A percentile compares a stretch with the other conserved stretches of the same genome.
These are phyloP conservation scores for Leptobrachium leishanense DNA, from an alignment of 2,113 vertebrate genomes.

Conservation along the genomic window DNA sequence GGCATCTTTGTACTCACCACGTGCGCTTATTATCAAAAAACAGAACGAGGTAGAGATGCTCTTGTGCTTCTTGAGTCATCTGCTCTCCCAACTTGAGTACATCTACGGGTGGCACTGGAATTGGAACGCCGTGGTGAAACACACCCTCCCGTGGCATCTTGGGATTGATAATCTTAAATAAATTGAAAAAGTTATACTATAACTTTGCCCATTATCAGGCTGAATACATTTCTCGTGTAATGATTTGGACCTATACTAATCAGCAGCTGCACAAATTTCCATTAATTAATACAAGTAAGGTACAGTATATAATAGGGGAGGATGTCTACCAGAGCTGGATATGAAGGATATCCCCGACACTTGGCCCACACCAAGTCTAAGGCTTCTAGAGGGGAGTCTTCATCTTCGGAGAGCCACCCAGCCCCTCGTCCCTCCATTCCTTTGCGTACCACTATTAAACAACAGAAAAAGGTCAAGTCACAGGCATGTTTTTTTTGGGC, in stretches of 20 bases:
- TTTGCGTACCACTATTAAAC: slow-evolving; percentile 81
- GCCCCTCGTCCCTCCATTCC: slow-evolving; percentile 77
- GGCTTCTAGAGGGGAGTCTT: slow-evolving; percentile 89
- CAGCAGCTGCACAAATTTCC: neutral
- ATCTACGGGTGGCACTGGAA: slow-evolving; percentile 92
- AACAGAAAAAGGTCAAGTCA: slow-evolving; percentile 44
- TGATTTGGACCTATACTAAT: neutral
- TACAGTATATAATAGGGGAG: slow-evolving; percentile 29
- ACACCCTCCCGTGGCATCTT: slow-evolving; percentile 98
- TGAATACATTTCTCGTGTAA: no score
- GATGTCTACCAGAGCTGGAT: slow-evolving; percentile 88
- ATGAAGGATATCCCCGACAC: slow-evolving; percentile 95
- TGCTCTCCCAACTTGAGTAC: slow-evolving; percentile 97
- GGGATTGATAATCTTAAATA: slow-evolving; percentile 90
- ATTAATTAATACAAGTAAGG: neutral
- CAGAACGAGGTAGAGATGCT: slow-evolving; percentile 97
- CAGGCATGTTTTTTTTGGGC: slow-evolving; percentile 19
- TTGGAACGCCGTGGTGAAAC: slow-evolving; percentile 94
- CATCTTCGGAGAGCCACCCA: slow-evolving; percentile 91
- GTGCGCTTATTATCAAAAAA: slow-evolving; percentile 99
- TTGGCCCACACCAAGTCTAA: slow-evolving; percentile 98
- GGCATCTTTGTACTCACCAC: slow-evolving; percentile 74
- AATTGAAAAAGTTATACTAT: slow-evolving; percentile 10
- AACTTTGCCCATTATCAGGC: no score
- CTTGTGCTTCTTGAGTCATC: slow-evolving; percentile 97